Conservation (phyloP, 2,113 vertebrate genomes). For the Lipophrys pholis region DNA sequence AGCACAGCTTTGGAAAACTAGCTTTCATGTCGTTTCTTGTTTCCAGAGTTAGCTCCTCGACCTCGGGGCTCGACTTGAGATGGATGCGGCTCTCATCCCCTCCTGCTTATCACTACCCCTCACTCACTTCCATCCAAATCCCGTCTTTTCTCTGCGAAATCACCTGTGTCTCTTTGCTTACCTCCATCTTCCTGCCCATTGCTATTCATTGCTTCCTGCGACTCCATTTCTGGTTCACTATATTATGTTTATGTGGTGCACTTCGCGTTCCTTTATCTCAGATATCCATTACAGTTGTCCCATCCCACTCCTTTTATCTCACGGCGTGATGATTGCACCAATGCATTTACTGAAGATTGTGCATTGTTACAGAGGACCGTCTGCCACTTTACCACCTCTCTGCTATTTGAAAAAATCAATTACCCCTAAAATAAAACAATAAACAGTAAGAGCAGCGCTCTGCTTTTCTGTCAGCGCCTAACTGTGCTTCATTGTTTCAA, state of each 20-base stretch:
- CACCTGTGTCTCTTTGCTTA: slow-evolving; percentile 48
- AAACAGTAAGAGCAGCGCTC: slow-evolving; percentile 40
- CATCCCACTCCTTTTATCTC: slow-evolving; percentile 37
- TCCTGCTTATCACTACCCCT: slow-evolving; percentile 51
- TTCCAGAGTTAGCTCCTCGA: slow-evolving; percentile 35
- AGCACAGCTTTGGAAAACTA: slow-evolving; percentile 46
- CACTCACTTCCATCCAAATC: slow-evolving; percentile 59
- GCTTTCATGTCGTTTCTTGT: slow-evolving; percentile 60
- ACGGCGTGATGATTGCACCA: slow-evolving; percentile 45
- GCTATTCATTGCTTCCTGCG: slow-evolving; percentile 58
- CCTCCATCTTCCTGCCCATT: slow-evolving; percentile 57
- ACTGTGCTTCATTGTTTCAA: slow-evolving; percentile 44
- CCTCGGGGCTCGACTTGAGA: slow-evolving; percentile 53
- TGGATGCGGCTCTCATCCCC: slow-evolving; percentile 54
- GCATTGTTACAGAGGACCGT: slow-evolving; percentile 39
- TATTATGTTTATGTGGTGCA: slow-evolving; percentile 55
- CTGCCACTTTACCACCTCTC: slow-evolving; percentile 53
- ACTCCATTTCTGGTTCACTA: slow-evolving; percentile 44
- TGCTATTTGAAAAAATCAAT: slow-evolving; percentile 68
- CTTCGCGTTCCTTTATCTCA: slow-evolving; percentile 61
- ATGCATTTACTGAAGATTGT: slow-evolving; percentile 57
- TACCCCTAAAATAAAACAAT: slow-evolving; percentile 64
- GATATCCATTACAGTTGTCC: slow-evolving; percentile 46
- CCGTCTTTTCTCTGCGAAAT: slow-evolving; percentile 55
- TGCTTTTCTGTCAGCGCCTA: slow-evolving; percentile 19